Evolutionary conservation across 2,113 vertebrate genomes (phyloP).

Genomic region (Irena cyanogastra): DNA sequence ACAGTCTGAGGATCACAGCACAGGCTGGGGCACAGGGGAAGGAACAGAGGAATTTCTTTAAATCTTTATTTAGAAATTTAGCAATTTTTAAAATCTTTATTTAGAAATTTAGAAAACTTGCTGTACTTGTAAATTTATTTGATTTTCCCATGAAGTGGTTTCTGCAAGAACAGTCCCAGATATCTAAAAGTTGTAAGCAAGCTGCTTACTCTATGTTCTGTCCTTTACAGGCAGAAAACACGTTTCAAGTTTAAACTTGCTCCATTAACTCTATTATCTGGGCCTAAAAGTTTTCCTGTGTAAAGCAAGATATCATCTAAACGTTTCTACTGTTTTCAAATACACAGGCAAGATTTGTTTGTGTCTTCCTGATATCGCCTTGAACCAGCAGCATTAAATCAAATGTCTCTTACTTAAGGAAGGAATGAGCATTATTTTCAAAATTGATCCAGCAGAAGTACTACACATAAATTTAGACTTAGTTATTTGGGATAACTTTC

Average conservation of each 20-base stretch:
- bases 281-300: neutral
- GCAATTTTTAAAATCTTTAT: neutral
- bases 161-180: neutral
- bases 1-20: neutral
- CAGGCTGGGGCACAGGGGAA: accelerated
- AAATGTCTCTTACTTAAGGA: neutral
- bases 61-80: neutral
- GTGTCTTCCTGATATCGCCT: neutral
- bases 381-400: neutral
- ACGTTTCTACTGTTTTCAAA: neutral
- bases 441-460: neutral
- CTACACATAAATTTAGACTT: neutral
- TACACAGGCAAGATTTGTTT: neutral
- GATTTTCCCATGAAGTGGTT: neutral
- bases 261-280: neutral
- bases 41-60: too few relatives aligned
- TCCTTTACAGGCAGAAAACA: neutral
- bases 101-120: neutral
- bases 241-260: neutral
- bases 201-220: neutral
- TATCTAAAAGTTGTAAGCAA: neutral
- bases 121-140: neutral
- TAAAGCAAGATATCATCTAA: neutral
- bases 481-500: neutral
- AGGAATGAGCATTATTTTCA: neutral